Base-by-base conservation (phyloP, 2,113 vertebrate genomes). In the Strigops habroptila region DNA sequence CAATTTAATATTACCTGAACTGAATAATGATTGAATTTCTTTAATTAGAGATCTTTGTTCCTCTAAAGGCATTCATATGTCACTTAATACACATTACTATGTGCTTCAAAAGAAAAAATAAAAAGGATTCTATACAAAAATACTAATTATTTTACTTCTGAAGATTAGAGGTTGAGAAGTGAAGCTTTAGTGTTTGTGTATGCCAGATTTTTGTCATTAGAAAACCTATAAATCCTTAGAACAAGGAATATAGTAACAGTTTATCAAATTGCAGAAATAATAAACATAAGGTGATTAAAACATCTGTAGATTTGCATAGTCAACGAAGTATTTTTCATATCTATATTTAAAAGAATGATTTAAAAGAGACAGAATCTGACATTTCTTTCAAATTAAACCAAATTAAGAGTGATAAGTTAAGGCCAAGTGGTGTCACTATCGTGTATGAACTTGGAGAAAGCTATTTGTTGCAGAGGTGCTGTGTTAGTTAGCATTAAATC, bases 1-100 rank as follows among this genome's bases (percentile, higher is more conserved):
- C 48, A 35, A 44, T 89, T 93, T 78, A 35, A 87, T 95, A 73
- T 74, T 74, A 90, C 13, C 30, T 63, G 12, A 87, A 37, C 13
- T 79, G 33, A 95, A 92, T 92, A 88, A 76, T 67, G 22, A 81
- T 43, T 79, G 17, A 19, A 33, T 87, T 86, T 88, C 82, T 93
- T 51, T 65, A 76, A 93, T 84, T 93, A 75, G 93, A 96, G 35
- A 21, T 22, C 46, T 76, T 86, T 51, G 3, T 83, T 67, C 59
- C 35, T 92, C 30, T 51, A 44, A 82, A 95, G 90, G 24, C 23
- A 93, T 82, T 96, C 57, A 55, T 52, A 77, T 88, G 33, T 78
- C 71, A 71, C 30, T 83, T 64, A 70, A 78, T 70, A 17, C 73
- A n/a, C 1, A 0, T 77, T 62, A 74, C 24, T 84, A 12, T 52